These are phyloP conservation scores for Hypselothyrea guttata DNA, from an alignment of 2,888 invertebrate species.

Conservation along the genomic window DNA sequence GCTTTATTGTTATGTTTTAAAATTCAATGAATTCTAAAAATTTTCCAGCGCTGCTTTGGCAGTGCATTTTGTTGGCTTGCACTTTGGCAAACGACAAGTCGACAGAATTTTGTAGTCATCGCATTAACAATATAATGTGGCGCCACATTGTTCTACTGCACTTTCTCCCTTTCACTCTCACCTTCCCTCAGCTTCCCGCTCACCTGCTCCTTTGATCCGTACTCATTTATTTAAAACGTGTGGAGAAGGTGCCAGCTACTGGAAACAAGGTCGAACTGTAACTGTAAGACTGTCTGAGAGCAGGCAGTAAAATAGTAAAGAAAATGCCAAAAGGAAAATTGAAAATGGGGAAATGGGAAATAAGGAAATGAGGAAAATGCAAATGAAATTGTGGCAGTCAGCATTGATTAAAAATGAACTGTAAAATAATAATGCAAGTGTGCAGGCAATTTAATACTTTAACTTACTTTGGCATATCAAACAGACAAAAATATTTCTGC, in stretches of 20 bases:
- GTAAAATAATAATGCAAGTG: slow-evolving; percentile 19
- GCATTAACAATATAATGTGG: slow-evolving; percentile 67
- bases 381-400: slow-evolving; percentile 46
- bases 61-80: slow-evolving; percentile 54
- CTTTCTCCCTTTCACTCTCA: background rate
- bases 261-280: slow-evolving; percentile 53
- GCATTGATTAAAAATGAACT: slow-evolving; percentile 52
- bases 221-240: slow-evolving; percentile 59
- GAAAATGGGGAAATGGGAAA: slow-evolving; percentile 5
- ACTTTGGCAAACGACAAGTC: slow-evolving; percentile 57
- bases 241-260: slow-evolving; percentile 38
- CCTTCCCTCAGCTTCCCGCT: background rate
- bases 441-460: slow-evolving; percentile 12
- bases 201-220: slow-evolving; percentile 23
- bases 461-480: background rate
- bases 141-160: slow-evolving; percentile 27
- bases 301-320: slow-evolving; percentile 12
- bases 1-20: slow-evolving; percentile 80
- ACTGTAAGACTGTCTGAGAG: slow-evolving; percentile 8
- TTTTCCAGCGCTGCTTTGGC: slow-evolving; percentile 39
- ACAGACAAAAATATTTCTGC: no score
- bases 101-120: slow-evolving; percentile 57
- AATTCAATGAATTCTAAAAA: slow-evolving; percentile 80
- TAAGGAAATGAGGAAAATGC: slow-evolving; percentile 42
- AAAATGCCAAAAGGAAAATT: slow-evolving; percentile 3